A percentile compares a stretch with the other conserved stretches of the same genome.
Evolutionary conservation across 2,113 vertebrate species (phyloP).

Genomic region (Tragelaphus strepsiceros): DNA sequence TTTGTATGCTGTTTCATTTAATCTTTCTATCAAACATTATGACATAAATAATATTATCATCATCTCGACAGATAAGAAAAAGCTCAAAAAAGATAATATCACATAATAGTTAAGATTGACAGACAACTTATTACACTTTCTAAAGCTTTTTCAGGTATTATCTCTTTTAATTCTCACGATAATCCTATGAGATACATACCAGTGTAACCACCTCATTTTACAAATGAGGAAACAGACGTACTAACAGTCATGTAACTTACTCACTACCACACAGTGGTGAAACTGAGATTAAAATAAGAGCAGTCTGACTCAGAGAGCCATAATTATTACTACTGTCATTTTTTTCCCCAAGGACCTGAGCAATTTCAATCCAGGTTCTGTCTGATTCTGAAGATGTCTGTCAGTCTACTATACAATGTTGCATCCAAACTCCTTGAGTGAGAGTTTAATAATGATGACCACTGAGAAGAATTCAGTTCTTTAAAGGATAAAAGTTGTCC

Average conservation of each 20-base stretch:
- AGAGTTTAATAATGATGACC: background rate
- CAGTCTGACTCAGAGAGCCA: background rate
- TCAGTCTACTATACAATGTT: background rate
- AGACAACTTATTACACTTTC: background rate
- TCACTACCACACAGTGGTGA: background rate
- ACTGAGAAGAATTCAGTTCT: conserved; percentile 2
- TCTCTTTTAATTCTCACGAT: background rate
- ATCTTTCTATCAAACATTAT: background rate
- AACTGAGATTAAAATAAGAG: background rate
- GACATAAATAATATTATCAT: background rate
- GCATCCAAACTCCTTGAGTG: background rate
- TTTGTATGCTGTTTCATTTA: background rate
- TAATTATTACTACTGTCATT: background rate
- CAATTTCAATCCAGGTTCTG: background rate
- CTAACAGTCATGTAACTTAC: background rate
- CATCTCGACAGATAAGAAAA: conserved; percentile 11
- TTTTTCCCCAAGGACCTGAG: background rate
- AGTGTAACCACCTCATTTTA: background rate
- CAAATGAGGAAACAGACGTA: background rate
- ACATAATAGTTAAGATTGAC: background rate
- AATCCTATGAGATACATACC: background rate
- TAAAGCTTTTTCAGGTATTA: background rate
- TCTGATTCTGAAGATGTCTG: background rate
- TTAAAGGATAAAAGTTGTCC: background rate
- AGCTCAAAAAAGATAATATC: background rate